Evolutionary conservation across 2,113 vertebrate genomes (phyloP).

Genomic region (Apeltes quadracus): DNA sequence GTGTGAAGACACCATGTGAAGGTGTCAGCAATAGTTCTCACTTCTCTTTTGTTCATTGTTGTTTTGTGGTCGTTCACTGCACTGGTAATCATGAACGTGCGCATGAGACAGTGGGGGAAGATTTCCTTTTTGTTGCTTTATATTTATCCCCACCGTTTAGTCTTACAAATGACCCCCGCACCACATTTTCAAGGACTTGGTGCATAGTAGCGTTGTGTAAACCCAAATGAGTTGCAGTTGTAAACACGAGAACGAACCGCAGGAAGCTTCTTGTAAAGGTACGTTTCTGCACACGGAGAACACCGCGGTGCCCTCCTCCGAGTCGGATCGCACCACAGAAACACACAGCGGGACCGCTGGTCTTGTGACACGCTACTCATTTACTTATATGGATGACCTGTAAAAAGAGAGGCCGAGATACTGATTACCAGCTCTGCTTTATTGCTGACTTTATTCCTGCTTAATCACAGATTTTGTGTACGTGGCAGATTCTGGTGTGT

Average conservation of each 20-base stretch:
- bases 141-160: neutral
- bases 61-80: neutral
- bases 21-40: conserved; percentile 44
- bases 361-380: conserved; percentile 73
- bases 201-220: neutral
- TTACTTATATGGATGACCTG: conserved; percentile 63
- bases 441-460: conserved; percentile 57
- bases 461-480: conserved; percentile 46
- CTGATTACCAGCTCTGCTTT: conserved; percentile 58
- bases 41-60: conserved; percentile 58
- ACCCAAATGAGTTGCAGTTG: neutral
- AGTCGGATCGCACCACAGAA: conserved; percentile 45
- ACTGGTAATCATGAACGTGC: neutral
- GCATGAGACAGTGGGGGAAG: neutral
- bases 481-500: conserved; percentile 46
- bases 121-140: neutral
- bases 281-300: conserved; percentile 50
- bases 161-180: neutral
- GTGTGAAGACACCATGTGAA: conserved; percentile 50
- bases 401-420: conserved; percentile 46
- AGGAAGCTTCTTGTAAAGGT: conserved; percentile 4
- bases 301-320: conserved; percentile 28
- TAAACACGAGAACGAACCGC: conserved; percentile 2
- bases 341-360: conserved; percentile 40
- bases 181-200: neutral